Evolutionary conservation across 2,113 vertebrate species (phyloP).

Genomic region (Turdus rufiventris): DNA sequence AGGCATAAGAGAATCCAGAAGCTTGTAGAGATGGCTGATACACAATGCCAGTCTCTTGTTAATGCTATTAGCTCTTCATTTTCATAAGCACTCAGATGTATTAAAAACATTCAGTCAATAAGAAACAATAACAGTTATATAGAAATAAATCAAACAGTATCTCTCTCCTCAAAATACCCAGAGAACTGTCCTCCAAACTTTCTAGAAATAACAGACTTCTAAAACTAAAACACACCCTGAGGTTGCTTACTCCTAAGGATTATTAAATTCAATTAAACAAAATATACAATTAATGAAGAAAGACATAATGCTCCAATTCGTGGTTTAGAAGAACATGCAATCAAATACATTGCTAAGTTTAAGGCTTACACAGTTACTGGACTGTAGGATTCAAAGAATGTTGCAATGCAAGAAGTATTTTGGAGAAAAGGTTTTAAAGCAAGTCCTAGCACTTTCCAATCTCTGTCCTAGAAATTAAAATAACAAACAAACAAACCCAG

Average conservation of each 20-base stretch:
- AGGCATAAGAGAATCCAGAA: not conserved
- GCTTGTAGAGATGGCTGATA: not conserved
- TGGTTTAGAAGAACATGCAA: not conserved
- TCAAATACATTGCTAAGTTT: not conserved
- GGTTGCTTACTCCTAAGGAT: not conserved
- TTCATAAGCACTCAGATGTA: not conserved
- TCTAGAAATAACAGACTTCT: not conserved
- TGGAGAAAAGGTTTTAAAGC: not conserved
- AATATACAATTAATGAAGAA: not conserved
- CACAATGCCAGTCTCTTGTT: not conserved
- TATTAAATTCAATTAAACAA: not conserved
- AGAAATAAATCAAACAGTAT: not conserved
- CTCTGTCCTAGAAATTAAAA: not conserved
- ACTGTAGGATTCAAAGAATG: not conserved
- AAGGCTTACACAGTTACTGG: not conserved
- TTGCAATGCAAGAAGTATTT: not conserved
- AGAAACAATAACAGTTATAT: not conserved
- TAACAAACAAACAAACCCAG: not conserved
- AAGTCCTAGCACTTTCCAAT: not conserved
- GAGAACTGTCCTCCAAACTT: not conserved
- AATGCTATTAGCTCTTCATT: conserved; percentile 14
- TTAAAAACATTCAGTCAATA: not conserved
- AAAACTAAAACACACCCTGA: not conserved
- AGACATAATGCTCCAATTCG: not conserved
- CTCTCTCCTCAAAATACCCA: not conserved